A percentile compares a stretch with the other conserved stretches of the same genome.
Evolutionary conservation across 2,113 vertebrate genomes (phyloP).

Genomic region (Maccullochella peelii): DNA sequence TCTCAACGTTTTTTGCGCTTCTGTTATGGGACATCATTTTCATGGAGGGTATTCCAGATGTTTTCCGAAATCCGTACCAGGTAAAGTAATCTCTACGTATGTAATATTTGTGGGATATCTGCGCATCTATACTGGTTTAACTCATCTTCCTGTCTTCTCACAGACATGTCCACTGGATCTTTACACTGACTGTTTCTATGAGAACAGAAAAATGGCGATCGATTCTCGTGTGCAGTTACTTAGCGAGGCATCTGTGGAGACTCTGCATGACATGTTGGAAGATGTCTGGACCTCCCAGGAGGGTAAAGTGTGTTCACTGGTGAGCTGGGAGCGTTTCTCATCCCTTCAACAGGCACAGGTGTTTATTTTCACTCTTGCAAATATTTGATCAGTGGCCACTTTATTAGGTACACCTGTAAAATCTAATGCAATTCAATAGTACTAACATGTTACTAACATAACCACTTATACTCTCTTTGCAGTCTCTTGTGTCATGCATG

Average conservation of each 20-base stretch:
- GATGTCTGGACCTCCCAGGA: conserved; percentile 89
- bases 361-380: conserved; percentile 1
- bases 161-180: conserved; percentile 92
- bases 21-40: conserved; percentile 95
- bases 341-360: conserved; percentile 95
- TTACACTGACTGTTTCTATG: conserved; percentile 93
- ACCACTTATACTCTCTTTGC: conserved; percentile 63
- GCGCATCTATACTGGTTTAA: not conserved
- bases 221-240: conserved; percentile 87
- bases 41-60: conserved; percentile 90
- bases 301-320: conserved; percentile 86
- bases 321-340: conserved; percentile 92
- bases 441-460: not conserved
- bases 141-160: not conserved
- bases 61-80: conserved; percentile 94
- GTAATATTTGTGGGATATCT: not conserved
- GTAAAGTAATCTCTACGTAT: conserved; percentile 69
- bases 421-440: not conserved
- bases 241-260: conserved; percentile 79
- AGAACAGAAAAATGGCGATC: conserved; percentile 85
- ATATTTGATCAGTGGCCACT: not conserved
- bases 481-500: conserved; percentile 90
- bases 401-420: not conserved
- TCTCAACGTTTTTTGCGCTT: conserved; percentile 90
- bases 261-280: conserved; percentile 83